Evolutionary conservation across 1,140 invertebrate species (phyloP).

Genomic region (Drosophila ogumai): DNA sequence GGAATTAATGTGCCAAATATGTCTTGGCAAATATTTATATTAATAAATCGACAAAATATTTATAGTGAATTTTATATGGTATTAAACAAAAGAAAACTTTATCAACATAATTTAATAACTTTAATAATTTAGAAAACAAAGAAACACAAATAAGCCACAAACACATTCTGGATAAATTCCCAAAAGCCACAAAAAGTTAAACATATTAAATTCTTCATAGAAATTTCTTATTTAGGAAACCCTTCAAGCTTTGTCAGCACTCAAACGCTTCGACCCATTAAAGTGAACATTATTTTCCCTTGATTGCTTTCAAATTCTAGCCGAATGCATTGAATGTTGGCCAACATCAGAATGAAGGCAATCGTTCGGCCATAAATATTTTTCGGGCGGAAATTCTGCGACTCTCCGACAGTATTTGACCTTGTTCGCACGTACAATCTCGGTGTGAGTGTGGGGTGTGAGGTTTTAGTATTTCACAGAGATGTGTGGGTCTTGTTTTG

Average conservation of each 20-base stretch:
- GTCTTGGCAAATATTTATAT: neutral
- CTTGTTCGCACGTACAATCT: conserved; percentile 43
- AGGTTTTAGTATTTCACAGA: conserved; percentile 11
- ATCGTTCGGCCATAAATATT: conserved; percentile 16
- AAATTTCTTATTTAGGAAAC: conserved; percentile 11
- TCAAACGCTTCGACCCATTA: conserved; percentile 39
- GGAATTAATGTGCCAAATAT: neutral
- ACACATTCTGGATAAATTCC: neutral
- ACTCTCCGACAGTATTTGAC: conserved; percentile 44
- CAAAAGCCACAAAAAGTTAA: neutral
- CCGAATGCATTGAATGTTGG: conserved; percentile 40
- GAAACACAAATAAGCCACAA: neutral
- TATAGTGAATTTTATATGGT: neutral
- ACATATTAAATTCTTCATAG: neutral
- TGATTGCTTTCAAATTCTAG: conserved; percentile 59
- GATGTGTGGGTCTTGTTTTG: conserved; percentile 42
- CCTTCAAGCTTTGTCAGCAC: conserved; percentile 1
- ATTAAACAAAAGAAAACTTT: neutral
- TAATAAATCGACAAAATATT: neutral
- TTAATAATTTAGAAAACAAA: neutral
- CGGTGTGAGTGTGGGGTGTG: neutral
- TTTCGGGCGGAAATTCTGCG: conserved; percentile 25
- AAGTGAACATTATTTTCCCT: conserved; percentile 50
- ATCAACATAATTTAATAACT: neutral
- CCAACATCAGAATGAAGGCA: conserved; percentile 6